These are phyloP conservation scores for Lepidocyrtoides sp. DNA, from an alignment of 2,888 invertebrate species.

Conservation along the genomic window DNA sequence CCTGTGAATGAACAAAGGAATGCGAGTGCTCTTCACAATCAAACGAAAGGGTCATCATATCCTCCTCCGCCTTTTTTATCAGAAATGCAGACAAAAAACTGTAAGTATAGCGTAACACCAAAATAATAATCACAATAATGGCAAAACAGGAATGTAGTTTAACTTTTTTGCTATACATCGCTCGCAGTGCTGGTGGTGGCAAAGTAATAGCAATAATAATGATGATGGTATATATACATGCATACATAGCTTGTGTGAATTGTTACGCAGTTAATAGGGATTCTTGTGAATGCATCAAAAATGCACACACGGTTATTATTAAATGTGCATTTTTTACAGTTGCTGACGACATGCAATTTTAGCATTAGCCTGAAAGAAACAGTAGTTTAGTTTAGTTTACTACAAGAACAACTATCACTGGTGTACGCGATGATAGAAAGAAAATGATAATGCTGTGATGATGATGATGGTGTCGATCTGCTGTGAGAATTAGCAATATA, in stretches of 20 bases:
- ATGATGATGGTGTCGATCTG: background rate
- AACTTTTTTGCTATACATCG: slow-evolving; percentile 20
- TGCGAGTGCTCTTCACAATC: slow-evolving; percentile 39
- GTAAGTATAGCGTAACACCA: background rate
- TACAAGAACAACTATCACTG: background rate
- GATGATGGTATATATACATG: background rate
- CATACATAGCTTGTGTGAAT: no score
- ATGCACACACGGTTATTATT: background rate
- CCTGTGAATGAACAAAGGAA: slow-evolving; percentile 57
- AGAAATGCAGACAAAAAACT: slow-evolving; percentile 18
- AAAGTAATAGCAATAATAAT: background rate
- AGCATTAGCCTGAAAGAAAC: slow-evolving; percentile 1
- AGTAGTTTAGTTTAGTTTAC: background rate
- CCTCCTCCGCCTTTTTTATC: slow-evolving; percentile 70
- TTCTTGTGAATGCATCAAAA: background rate
- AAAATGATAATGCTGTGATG: background rate
- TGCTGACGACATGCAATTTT: slow-evolving; percentile 33
- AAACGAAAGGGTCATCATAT: slow-evolving; percentile 72
- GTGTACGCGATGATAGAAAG: background rate
- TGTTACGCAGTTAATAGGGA: background rate
- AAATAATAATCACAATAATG: background rate
- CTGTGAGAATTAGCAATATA: slow-evolving; percentile 37
- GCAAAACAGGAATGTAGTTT: slow-evolving; percentile 1
- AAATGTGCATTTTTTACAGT: slow-evolving; percentile 15
- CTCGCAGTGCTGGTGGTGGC: slow-evolving; percentile 20